Conservation (phyloP, 2,797 vertebrate genomes). For the Myotis myotis region DNA sequence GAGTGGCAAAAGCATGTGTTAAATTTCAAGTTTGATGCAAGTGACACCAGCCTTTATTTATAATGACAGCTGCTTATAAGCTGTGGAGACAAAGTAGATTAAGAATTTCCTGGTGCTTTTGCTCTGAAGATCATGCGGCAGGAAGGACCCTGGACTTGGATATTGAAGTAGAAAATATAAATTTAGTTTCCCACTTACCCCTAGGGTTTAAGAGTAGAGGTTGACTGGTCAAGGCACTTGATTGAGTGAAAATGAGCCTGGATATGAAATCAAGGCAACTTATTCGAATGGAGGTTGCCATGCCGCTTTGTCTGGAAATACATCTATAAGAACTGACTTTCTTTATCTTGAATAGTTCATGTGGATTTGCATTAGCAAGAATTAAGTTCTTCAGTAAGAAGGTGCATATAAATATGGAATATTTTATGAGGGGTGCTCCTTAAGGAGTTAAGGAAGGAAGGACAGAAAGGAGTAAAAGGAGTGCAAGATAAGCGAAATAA, state of each 20-base stretch:
- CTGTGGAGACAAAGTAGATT: conserved; percentile 63
- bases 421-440: not conserved
- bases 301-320: not conserved
- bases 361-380: not conserved
- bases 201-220: not conserved
- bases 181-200: not conserved
- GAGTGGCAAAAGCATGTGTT: conserved; percentile 64
- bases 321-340: not conserved
- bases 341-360: not conserved
- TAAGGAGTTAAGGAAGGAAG: not conserved
- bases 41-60: conserved; percentile 71
- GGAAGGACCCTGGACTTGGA: conserved; percentile 21
- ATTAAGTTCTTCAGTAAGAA: not conserved
- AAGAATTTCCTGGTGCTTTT: conserved; percentile 69
- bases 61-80: conserved; percentile 66
- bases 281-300: rapidly evolving
- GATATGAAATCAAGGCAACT: not conserved
- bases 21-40: conserved; percentile 71
- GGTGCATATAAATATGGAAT: not conserved
- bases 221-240: not conserved
- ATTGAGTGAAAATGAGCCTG: not conserved
- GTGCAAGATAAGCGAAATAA: not conserved
- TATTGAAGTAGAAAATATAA: conserved; percentile 32
- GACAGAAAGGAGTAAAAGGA: not conserved
- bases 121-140: conserved; percentile 41